A percentile compares a stretch with the other conserved stretches of the same genome.
phyloP scores from a whole-genome alignment of 2,113 vertebrate species.

The Nannospalax galili region DNA sequence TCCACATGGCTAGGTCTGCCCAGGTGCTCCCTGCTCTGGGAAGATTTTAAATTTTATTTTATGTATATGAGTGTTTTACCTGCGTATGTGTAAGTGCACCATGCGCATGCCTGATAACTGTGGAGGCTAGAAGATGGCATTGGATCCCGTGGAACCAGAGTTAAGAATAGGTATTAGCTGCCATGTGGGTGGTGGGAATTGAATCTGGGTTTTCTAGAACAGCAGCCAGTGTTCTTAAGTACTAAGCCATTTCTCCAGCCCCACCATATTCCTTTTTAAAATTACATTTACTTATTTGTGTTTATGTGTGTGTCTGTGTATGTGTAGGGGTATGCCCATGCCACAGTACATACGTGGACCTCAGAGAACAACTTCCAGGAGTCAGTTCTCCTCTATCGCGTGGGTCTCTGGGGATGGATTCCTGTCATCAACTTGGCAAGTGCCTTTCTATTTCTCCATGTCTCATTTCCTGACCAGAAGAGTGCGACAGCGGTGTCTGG shows the following conservation, averaged over 20 bases:
- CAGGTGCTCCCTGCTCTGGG: neutral
- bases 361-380: neutral
- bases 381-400: neutral
- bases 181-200: no score
- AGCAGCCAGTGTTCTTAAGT: no score
- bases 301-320: neutral
- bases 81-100: no score
- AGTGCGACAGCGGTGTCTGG: neutral
- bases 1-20: neutral
- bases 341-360: neutral
- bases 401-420: neutral
- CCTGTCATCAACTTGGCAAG: neutral
- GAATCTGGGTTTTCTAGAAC: no score
- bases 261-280: neutral
- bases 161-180: no score
- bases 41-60: no score
- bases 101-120: no score
- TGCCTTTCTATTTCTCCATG: neutral
- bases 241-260: no score
- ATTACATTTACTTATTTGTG: neutral
- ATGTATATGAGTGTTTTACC: no score
- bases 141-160: no score
- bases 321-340: neutral
- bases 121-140: no score
- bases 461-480: neutral